Conservation (phyloP, 1,140 invertebrate species). For the Tetraneura akinire region DNA sequence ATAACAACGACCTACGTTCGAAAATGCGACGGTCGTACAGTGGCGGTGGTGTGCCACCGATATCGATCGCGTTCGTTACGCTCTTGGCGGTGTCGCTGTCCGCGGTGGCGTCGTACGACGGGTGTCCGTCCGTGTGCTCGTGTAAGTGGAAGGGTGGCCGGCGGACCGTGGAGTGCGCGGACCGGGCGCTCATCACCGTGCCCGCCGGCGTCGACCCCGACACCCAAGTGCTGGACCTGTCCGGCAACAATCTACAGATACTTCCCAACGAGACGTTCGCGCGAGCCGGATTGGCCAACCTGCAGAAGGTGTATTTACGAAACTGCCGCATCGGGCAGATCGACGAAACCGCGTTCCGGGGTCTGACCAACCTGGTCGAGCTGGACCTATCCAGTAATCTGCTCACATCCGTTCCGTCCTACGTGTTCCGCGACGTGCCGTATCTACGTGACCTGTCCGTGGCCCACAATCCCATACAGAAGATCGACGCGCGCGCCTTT, state of each 20-base stretch:
- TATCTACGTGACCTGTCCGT: slow-evolving; percentile 70
- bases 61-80: background rate
- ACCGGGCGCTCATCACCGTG: slow-evolving; percentile 67
- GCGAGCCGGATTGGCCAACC: slow-evolving; percentile 69
- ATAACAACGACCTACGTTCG: too few species aligned
- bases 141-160: slow-evolving; percentile 80
- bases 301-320: slow-evolving; percentile 76
- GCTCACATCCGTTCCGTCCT: slow-evolving; percentile 54
- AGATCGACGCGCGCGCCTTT: slow-evolving; percentile 74
- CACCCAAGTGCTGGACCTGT: slow-evolving; percentile 76
- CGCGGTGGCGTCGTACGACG: slow-evolving; percentile 62
- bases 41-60: background rate
- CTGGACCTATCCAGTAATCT: slow-evolving; percentile 79
- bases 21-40: background rate
- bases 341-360: slow-evolving; percentile 74
- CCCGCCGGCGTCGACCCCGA: slow-evolving; percentile 71
- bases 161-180: slow-evolving; percentile 77
- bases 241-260: slow-evolving; percentile 70
- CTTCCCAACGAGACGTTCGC: slow-evolving; percentile 71
- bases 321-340: slow-evolving; percentile 73
- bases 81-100: slow-evolving; percentile 47
- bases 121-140: slow-evolving; percentile 66
- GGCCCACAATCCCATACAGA: slow-evolving; percentile 72
- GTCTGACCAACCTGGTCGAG: slow-evolving; percentile 79
- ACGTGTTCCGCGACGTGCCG: slow-evolving; percentile 66